Base-by-base conservation (phyloP, 2,888 invertebrate genomes). In the Choreutis nemorana region DNA sequence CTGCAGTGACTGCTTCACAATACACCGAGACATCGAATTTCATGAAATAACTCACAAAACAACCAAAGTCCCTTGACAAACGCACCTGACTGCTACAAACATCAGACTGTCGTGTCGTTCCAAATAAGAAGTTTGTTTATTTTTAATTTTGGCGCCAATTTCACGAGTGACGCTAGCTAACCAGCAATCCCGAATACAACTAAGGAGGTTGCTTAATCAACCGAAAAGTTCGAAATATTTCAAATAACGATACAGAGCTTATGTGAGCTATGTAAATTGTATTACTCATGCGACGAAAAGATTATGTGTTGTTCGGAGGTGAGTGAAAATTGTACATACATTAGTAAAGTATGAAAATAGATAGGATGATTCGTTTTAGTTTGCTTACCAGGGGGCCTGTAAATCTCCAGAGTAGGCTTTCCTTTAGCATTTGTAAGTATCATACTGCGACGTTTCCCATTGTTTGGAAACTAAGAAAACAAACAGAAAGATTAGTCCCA, bases 351-450 rank as follows among this genome's bases (percentile, higher is more conserved):
- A n/a, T n/a, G n/a, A n/a, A n/a, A n/a, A n/a, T n/a, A n/a, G n/a
- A n/a, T n/a, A n/a, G n/a, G n/a, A n/a, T n/a, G n/a, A n/a, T n/a
- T n/a, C n/a, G n/a, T n/a, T n/a, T n/a, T n/a, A n/a, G n/a, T n/a
- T n/a, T n/a, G n/a, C n/a, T 81, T 63, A 91, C 91, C 93, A 61
- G 94, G 93, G 35, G 94, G 94, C 55, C 92, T 84, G 64, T 94
- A 94, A 48, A 94, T 90, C 75, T 93, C 91, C 73, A 94, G 83
- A 13, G 91, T 87, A 7, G 93, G 93, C 64, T 93, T 93, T 28
- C 87, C 85, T 58, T 87, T 85, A 12, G 73, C 57, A 42, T 83
- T 80, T 39, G 85, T 84, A 55, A 89, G 81, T 41, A 87, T 89
- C 72, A 87, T 85, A 64, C 86, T 89, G 51, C 87, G 83, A 48